phyloP scores from a whole-genome alignment of 2,888 invertebrate genomes.

The Ellobium chinense region DNA sequence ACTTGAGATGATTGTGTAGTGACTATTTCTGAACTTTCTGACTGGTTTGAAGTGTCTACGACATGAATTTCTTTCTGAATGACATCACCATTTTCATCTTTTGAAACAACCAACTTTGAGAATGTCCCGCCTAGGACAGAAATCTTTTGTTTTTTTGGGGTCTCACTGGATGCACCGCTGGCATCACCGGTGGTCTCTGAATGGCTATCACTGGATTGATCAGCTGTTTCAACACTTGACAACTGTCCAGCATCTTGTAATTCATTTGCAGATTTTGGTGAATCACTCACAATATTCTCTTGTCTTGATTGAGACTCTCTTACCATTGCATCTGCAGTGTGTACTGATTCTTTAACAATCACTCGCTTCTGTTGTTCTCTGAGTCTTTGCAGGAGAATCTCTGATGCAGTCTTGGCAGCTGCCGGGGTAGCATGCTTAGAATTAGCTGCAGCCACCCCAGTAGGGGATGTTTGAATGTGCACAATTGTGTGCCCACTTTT shows the following conservation, averaged over 20 bases:
- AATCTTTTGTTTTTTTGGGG: too few relatives aligned
- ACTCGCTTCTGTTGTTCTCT: constrained; percentile 15
- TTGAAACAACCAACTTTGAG: too few relatives aligned
- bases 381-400: constrained; percentile 20
- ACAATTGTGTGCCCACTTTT: neutral
- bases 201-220: neutral
- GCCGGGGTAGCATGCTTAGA: neutral
- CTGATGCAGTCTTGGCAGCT: constrained; percentile 28
- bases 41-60: too few relatives aligned
- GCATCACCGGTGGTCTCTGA: neutral
- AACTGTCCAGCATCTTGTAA: neutral
- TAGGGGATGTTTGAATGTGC: neutral
- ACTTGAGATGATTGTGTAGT: too few relatives aligned
- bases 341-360: neutral
- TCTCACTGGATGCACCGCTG: neutral
- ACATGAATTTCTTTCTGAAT: too few relatives aligned
- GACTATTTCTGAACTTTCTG: too few relatives aligned
- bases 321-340: neutral
- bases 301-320: neutral
- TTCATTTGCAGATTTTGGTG: neutral
- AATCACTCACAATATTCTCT: neutral
- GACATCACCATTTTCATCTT: too few relatives aligned
- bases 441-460: too few relatives aligned
- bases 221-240: neutral
- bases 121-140: too few relatives aligned